Percentiles rank a stretch among this genome's conserved stretches.
These are phyloP conservation scores for Scaptomyza hsui DNA, from an alignment of 1,140 invertebrate species.

Conservation along the genomic window DNA sequence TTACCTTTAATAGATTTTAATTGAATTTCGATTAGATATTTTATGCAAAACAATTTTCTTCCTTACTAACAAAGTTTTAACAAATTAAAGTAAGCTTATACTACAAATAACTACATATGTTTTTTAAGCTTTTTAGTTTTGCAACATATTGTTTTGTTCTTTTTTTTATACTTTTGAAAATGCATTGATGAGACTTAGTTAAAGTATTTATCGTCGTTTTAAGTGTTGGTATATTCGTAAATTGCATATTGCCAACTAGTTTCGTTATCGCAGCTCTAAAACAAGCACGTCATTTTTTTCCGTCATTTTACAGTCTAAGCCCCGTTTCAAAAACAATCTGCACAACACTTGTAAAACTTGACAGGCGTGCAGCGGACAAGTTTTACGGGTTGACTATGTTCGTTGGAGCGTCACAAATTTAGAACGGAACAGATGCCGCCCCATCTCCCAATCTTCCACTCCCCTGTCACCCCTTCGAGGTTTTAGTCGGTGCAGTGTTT, in stretches of 20 bases:
- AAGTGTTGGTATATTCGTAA: slow-evolving; percentile 33
- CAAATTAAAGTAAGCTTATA: no score
- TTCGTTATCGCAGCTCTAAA: slow-evolving; percentile 59
- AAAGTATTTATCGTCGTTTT: slow-evolving; percentile 7
- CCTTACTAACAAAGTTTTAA: no score
- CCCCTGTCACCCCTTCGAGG: background rate
- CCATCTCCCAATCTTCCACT: background rate
- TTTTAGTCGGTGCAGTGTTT: slow-evolving; percentile 9
- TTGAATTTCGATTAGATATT: no score
- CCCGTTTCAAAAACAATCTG: slow-evolving; percentile 65
- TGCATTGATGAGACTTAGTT: slow-evolving; percentile 4
- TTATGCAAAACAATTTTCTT: no score
- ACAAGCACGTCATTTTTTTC: slow-evolving; percentile 52
- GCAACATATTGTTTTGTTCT: no score
- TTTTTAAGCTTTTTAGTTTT: no score
- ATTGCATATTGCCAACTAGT: slow-evolving; percentile 61
- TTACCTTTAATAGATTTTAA: no score
- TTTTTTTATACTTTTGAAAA: no score
- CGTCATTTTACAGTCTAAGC: slow-evolving; percentile 26
- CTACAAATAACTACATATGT: no score
- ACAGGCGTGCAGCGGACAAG: slow-evolving; percentile 77
- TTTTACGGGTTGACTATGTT: slow-evolving; percentile 59
- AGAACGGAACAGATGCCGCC: slow-evolving; percentile 49
- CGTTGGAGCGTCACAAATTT: slow-evolving; percentile 62
- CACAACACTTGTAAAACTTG: slow-evolving; percentile 79